These are phyloP conservation scores for Synaphobranchus kaupii DNA, from an alignment of 2,797 vertebrate species.

Conservation along the genomic window DNA sequence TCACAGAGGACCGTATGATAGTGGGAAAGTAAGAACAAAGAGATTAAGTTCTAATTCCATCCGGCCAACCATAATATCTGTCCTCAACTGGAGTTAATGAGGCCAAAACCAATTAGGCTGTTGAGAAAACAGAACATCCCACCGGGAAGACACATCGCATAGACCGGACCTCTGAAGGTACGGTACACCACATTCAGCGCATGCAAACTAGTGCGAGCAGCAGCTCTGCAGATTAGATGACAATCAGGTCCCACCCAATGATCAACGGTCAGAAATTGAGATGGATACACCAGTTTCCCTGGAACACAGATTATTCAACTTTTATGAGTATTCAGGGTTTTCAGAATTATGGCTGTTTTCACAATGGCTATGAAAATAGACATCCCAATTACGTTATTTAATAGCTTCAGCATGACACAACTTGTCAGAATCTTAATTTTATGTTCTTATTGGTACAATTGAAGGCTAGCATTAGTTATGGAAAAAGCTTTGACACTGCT, in stretches of 20 bases:
- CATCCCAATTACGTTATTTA: background rate
- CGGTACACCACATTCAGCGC: background rate
- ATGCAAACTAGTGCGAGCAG: background rate
- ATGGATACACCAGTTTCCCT: background rate
- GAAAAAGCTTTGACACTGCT: no score
- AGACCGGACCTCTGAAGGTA: background rate
- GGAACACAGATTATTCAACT: background rate
- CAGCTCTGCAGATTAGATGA: background rate
- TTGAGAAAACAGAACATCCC: conserved; percentile 43
- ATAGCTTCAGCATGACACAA: background rate
- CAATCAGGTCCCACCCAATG: background rate
- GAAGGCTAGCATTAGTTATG: no score
- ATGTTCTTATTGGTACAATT: background rate
- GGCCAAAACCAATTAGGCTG: conserved; percentile 64
- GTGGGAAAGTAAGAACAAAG: background rate
- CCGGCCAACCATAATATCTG: conserved; percentile 47
- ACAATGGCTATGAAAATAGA: background rate
- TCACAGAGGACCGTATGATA: background rate
- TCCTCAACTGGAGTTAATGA: conserved; percentile 52
- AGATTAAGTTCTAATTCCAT: conserved; percentile 50
- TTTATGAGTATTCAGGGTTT: background rate
- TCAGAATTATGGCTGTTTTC: background rate
- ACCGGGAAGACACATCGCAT: background rate
- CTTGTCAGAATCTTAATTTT: background rate
- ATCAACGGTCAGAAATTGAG: background rate